phyloP scores from a whole-genome alignment of 1,140 invertebrate species.

The Hirudo medicinalis region DNA sequence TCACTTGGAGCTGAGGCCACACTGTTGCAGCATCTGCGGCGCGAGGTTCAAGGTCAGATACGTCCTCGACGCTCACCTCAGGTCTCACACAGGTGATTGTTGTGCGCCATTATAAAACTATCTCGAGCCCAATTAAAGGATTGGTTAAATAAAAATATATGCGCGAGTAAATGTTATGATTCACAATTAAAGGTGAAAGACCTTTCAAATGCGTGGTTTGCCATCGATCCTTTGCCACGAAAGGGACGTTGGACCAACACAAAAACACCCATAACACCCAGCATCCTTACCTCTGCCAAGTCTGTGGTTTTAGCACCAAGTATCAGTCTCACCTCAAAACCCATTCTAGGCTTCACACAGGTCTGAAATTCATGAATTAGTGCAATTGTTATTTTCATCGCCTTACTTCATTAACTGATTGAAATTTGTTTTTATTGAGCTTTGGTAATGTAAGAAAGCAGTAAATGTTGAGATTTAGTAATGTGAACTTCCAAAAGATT shows the following conservation, averaged over 20 bases:
- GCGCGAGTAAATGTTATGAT: constrained; percentile 30
- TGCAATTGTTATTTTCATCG: too few species aligned
- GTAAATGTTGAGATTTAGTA: too few species aligned
- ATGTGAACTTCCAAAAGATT: too few species aligned
- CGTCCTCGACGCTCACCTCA: constrained; percentile 42
- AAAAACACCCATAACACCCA: constrained; percentile 46
- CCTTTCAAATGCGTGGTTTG: constrained; percentile 41
- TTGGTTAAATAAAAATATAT: not conserved
- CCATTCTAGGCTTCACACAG: constrained; percentile 53
- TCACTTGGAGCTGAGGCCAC: constrained; percentile 47
- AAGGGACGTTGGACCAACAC: constrained; percentile 50
- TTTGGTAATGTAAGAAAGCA: too few species aligned
- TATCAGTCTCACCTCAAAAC: constrained; percentile 54
- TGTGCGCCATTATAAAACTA: not conserved
- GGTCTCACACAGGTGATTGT: constrained; percentile 40
- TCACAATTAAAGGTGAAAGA: constrained; percentile 23
- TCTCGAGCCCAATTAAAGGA: not conserved
- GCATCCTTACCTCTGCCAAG: constrained; percentile 49
- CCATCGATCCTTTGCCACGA: constrained; percentile 46
- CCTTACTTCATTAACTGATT: too few species aligned
- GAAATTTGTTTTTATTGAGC: too few species aligned
- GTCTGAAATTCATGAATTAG: constrained; percentile 28
- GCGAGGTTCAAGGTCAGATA: constrained; percentile 42
- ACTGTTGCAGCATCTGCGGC: constrained; percentile 42
- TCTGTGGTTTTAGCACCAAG: constrained; percentile 55